These are phyloP conservation scores for Stegostoma tigrinum DNA, from an alignment of 2,113 vertebrate genomes.

Conservation along the genomic window DNA sequence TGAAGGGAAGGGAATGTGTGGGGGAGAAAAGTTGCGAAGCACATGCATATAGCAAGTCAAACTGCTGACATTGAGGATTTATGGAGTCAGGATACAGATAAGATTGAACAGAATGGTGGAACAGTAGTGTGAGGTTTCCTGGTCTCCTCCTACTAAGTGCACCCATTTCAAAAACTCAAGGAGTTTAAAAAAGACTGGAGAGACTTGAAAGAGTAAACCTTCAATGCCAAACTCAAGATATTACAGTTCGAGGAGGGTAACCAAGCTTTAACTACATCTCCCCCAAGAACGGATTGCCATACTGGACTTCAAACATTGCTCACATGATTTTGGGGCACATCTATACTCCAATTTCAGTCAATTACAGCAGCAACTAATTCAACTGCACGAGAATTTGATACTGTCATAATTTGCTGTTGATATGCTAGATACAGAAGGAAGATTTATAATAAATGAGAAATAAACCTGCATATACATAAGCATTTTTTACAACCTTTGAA, in stretches of 20 bases:
- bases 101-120: neutral
- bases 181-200: neutral
- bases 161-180: neutral
- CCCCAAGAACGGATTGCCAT: neutral
- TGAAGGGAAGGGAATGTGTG: too few relatives aligned
- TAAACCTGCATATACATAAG: neutral
- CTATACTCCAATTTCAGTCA: neutral
- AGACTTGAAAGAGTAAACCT: neutral
- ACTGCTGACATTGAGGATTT: neutral
- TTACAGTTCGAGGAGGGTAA: neutral
- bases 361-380: neutral
- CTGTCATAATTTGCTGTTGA: neutral
- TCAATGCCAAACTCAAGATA: neutral
- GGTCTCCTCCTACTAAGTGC: neutral
- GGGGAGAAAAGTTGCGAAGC: too few relatives aligned
- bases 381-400: neutral
- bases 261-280: neutral
- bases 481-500: neutral
- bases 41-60: too few relatives aligned
- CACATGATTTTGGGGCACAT: neutral
- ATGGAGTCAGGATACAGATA: too few relatives aligned
- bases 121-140: neutral
- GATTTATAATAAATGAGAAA: neutral
- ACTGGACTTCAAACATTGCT: neutral
- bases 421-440: neutral